Base-by-base conservation (phyloP, 2,888 invertebrate species). In the Sericinus montela region DNA sequence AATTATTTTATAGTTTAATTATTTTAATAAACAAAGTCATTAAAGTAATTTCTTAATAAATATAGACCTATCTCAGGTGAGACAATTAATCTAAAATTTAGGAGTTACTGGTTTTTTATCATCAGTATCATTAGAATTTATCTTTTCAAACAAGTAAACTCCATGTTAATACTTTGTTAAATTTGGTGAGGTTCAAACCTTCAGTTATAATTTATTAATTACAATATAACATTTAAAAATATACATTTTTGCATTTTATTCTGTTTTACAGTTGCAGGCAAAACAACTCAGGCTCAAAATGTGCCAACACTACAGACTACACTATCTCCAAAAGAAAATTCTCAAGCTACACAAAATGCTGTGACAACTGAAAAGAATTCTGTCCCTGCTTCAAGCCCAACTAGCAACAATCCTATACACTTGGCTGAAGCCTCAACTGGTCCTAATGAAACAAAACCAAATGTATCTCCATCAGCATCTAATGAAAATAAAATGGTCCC, bases 391-490 rank as follows among this genome's bases (percentile, higher is more conserved):
- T 14, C 13, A 39, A 39, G 37, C n/a, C n/a, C 37, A 14, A 43
- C 11, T 11, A 36, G 23, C 41, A 40, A 30, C 8, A 29, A 34
- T 9, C 23, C 29, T 5, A 14, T 48, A 40, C 34, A 32, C 32
- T 32, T 32, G 11, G 11, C 51, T n/a, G 42, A 44, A 40, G 43
- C 39, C 7, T 13, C 52, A 10, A 15, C 51, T 7, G 30, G 40
- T 23, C 39, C 58, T 1, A 44, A 38, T 34, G 41, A 48, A 13
- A 32, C 40, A 8, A 48, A 47, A 42, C 41, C 43, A n/a, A 49
- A 39, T 23, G 10, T 35, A 10, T 1, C 45, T 8, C 48, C 47
- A 30, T 25, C 55, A 7, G 41, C 39, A 3, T 3, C 45, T 4
- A 30, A 15, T 30, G 45, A 50, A 30, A 46, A 48, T 32, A 51